Percentiles rank a stretch among this genome's conserved stretches.
Conservation (phyloP, 2,888 invertebrate genomes). For the Lepetodrilus schrolli region DNA sequence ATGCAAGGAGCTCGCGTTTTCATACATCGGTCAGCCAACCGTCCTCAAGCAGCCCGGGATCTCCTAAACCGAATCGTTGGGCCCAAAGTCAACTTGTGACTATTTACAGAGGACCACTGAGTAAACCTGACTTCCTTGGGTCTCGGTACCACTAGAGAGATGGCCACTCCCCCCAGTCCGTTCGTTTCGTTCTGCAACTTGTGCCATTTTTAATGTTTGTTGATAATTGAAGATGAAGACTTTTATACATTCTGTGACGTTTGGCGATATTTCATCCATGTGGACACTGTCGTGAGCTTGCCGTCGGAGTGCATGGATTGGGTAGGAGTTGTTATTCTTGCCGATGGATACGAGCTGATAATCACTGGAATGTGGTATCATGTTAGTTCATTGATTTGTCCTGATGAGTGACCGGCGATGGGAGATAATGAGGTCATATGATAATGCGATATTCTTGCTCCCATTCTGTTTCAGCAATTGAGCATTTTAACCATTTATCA, state of each 20-base stretch:
- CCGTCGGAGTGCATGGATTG: neutral
- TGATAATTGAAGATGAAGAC: conserved; percentile 24
- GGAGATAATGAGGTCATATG: conserved; percentile 13
- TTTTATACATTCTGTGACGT: neutral
- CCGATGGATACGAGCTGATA: neutral
- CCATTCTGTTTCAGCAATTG: too few relatives aligned
- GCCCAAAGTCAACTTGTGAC: conserved; percentile 15
- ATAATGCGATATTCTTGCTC: neutral
- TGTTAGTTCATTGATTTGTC: conserved; percentile 18
- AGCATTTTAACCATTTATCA: too few relatives aligned
- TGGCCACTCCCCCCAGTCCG: too few relatives aligned
- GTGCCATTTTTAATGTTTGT: conserved; percentile 21
- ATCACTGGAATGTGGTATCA: conserved; percentile 16
- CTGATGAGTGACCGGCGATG: conserved; percentile 12
- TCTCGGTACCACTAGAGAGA: neutral
- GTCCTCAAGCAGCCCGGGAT: conserved; percentile 7
- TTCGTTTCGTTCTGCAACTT: conserved; percentile 22
- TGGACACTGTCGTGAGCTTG: neutral
- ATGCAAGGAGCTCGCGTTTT: neutral
- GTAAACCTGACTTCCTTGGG: conserved; percentile 7
- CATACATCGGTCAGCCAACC: neutral
- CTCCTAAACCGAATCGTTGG: conserved; percentile 12
- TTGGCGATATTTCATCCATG: neutral
- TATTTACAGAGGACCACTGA: conserved; percentile 20
- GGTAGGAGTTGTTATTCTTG: neutral